Base-by-base conservation (phyloP, 2,888 invertebrate genomes). In the Trisateles emortualis region DNA sequence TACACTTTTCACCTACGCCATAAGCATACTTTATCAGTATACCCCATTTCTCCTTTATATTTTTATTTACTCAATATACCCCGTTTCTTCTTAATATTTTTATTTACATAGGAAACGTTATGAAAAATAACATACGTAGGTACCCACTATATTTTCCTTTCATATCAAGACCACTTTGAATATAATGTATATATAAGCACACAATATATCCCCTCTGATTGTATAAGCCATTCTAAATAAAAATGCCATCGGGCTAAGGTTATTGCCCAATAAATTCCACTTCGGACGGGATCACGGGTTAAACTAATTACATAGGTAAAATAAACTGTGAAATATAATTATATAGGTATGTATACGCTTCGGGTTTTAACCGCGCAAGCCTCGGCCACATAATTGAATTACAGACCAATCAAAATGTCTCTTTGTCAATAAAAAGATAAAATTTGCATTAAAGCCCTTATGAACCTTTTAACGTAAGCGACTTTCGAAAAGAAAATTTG, bases 291-390 rank as follows among this genome's bases (percentile, higher is more conserved):
- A 33, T 51, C 38, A 32, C 26, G 46, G 33, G 42, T 29, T 64
- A 60, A 53, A 52, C 32, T 41, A 32, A 59, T 53, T 47, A 53
- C 24, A 13, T 17, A 44, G 38, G 48, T 47, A 30, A 46, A 53
- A 35, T 19, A 33, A 64, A 67, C 42, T 45, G 16, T 24, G 24
- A 48, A 3, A 41, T n/a, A 36, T 42, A 47, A 14, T 1, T 35
- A 13, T 9, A 26, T 22, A 10, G 11, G 10, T 43, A 17, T 2
- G 6, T 11, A 32, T 1, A 9, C 2, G 22, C 22, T 9, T 36
- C 17, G 8, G 10, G 10, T 5, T 22, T 22, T 4, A 4, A 1
- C 32, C 8, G 13, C 4, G 3, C 9, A 13, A 9, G 39, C 6
- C 14, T 19, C 14, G 32, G 16, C 9, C 13, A 41, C 8, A 38